phyloP scores from a whole-genome alignment of 53 echinoderm and acorn worm genomes.

The Pentamera pediparva region DNA sequence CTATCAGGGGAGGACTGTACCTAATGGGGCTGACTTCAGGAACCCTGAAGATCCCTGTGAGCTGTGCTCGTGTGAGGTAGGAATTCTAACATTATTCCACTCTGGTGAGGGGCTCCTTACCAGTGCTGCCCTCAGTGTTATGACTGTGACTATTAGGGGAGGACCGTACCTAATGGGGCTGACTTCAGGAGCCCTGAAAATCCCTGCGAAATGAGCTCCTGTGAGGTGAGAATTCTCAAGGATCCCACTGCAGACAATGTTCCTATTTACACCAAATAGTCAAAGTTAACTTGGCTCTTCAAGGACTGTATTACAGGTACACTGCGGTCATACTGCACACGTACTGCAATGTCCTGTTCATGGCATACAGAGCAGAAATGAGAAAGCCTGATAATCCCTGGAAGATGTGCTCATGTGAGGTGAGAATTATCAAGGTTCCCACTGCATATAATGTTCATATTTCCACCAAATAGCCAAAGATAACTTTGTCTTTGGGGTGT shows the following conservation, averaged over 20 bases:
- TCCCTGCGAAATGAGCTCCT: slow-evolving; percentile 64
- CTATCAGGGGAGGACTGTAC: slow-evolving; percentile 42
- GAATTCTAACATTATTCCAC: neutral
- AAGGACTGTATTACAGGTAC: too few relatives aligned
- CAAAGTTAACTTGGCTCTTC: too few relatives aligned
- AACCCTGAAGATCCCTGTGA: slow-evolving; percentile 51
- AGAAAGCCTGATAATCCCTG: too few relatives aligned
- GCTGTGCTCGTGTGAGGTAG: slow-evolving; percentile 59
- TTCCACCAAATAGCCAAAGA: too few relatives aligned
- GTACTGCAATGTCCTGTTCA: too few relatives aligned
- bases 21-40: slow-evolving; percentile 43
- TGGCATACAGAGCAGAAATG: neutral
- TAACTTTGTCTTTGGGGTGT: too few relatives aligned
- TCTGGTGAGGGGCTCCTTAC: neutral
- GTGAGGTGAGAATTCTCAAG: slow-evolving; percentile 50
- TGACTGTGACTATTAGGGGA: slow-evolving; percentile 61
- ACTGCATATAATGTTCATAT: too few relatives aligned
- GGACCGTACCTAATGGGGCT: slow-evolving; percentile 58
- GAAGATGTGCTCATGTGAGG: too few relatives aligned
- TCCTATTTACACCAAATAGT: too few relatives aligned
- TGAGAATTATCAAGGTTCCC: too few relatives aligned
- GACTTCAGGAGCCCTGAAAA: slow-evolving; percentile 65
- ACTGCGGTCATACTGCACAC: too few relatives aligned
- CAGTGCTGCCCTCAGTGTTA: slow-evolving; percentile 77
- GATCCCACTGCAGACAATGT: too few relatives aligned